Base-by-base conservation (phyloP, 64 coral and sea anemone genomes). In the Platygyra sinensis region DNA sequence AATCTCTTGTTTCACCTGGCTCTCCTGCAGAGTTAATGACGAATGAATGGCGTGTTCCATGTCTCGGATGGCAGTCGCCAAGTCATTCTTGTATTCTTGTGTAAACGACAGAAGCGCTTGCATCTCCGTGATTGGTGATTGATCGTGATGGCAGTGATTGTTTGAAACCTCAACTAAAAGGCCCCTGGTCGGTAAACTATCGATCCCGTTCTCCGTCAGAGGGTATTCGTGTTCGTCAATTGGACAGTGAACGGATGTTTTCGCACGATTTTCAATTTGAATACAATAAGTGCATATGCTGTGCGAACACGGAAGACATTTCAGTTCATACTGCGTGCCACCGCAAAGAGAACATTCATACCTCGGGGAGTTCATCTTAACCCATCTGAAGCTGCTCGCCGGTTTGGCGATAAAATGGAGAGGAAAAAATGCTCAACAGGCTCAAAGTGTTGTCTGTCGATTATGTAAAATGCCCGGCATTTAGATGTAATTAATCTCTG, bases 221-320 rank as follows among this genome's bases (percentile, higher is more conserved):
- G 19, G 62, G 42, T 71, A 69, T 29, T 71, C 61, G 31, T 50
- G 38, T 72, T 67, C 32, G 25, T 85, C 81, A 24, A 69, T 67
- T 50, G 81, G 81, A 51, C 62, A 85, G 22, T 46, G 10, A 50
- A 71, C 81, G 63, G 81, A 67, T 38, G 33, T 67, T 50, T 22
- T 5, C 4, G 32, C 38, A 25, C 36, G 8, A 9, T 38, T 30
- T 54, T 25, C 14, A 22, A 42, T 72, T 36, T 85, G 63, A 46
- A 85, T 19, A 85, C 81, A 85, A 28, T 69, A 32, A 10, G 81
- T 85, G 38, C 62, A 72, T 14, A 85, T 15, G n/a, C 18, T 72
- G 52, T 72, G 63, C 29, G 33, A 46, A 38, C 81, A 85, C 81
- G 81, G 81, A 72, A 72, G 81, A 20, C 81, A 71, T 85, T 85